Evolutionary conservation across 2,888 invertebrate species (phyloP).

Genomic region (Idaea aversata): DNA sequence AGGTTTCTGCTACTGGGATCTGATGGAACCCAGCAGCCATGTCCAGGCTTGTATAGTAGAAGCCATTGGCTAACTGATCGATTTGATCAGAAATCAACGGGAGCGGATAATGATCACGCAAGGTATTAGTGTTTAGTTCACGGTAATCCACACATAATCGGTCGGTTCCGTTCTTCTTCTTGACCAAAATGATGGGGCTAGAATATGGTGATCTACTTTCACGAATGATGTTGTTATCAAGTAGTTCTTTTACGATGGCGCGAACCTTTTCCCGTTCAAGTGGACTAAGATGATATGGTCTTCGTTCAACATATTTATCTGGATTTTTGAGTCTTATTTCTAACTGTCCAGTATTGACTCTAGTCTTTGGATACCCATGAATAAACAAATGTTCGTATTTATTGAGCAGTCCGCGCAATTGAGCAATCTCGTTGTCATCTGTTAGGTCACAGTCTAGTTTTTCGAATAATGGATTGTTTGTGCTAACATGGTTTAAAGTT

Average conservation of each 20-base stretch:
- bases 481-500: too few species aligned
- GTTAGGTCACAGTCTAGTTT: too few species aligned
- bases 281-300: too few species aligned
- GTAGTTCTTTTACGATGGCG: slow-evolving; percentile 25
- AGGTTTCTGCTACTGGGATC: slow-evolving; percentile 27
- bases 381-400: too few species aligned
- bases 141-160: slow-evolving; percentile 25
- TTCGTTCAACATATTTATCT: too few species aligned
- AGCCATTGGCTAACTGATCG: slow-evolving; percentile 21
- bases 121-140: slow-evolving; percentile 22
- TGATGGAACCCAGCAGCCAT: slow-evolving; percentile 29
- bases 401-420: too few species aligned
- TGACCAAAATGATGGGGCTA: slow-evolving; percentile 28
- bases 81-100: slow-evolving; percentile 28
- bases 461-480: too few species aligned
- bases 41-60: slow-evolving; percentile 23
- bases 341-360: too few species aligned
- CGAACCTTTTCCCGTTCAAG: slow-evolving; percentile 14
- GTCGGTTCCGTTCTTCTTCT: slow-evolving; percentile 27
- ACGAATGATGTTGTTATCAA: slow-evolving; percentile 21
- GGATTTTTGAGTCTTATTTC: too few species aligned
- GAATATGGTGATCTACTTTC: slow-evolving; percentile 25
- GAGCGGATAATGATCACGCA: slow-evolving; percentile 21
- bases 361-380: too few species aligned
- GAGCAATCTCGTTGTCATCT: too few species aligned